phyloP scores from a whole-genome alignment of 1,140 invertebrate species.

The Trichonephila clavata region DNA sequence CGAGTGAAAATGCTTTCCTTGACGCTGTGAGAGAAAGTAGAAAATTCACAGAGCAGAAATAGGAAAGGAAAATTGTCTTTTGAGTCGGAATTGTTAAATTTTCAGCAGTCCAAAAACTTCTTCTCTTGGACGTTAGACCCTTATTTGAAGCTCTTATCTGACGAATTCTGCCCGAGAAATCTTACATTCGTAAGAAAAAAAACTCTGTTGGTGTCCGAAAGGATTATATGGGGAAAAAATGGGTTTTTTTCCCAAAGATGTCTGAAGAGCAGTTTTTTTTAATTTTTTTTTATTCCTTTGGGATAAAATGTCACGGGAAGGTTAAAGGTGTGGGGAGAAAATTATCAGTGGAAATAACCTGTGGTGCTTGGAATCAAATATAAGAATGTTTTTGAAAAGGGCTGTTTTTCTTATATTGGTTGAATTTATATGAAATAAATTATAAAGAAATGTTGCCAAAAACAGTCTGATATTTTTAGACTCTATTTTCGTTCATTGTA shows the following conservation, averaged over 20 bases:
- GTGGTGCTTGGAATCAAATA: background rate
- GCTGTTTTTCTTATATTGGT: no score
- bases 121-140: constrained; percentile 5
- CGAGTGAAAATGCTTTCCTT: no score
- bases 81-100: background rate
- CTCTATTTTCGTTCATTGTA: no score
- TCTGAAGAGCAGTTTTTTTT: background rate
- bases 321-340: background rate
- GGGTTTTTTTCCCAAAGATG: background rate
- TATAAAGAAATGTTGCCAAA: no score
- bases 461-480: no score
- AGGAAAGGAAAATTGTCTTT: constrained; percentile 3
- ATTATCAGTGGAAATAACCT: background rate
- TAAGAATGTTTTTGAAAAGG: no score
- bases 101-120: background rate
- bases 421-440: no score
- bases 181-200: background rate
- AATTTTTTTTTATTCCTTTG: background rate
- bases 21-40: no score
- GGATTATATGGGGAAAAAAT: background rate
- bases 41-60: background rate
- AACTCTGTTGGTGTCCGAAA: background rate
- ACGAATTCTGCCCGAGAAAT: background rate
- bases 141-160: background rate
- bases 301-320: background rate